Conservation (phyloP, 1,140 invertebrate species). For the Ceratosolen fusciceps region DNA sequence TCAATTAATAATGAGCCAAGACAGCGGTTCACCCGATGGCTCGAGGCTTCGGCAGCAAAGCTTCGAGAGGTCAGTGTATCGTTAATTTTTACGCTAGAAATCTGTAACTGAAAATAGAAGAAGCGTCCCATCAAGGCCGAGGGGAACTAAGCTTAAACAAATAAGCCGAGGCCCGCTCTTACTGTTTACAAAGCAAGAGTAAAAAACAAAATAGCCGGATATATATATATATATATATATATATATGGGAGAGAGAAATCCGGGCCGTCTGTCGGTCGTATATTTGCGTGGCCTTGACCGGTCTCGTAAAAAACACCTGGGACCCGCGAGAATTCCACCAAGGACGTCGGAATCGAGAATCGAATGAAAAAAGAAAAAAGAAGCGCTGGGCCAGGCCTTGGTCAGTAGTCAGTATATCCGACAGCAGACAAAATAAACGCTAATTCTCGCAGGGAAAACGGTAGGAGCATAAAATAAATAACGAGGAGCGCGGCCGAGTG, state of each 20-base stretch:
- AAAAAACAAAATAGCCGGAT: background rate
- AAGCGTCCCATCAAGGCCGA: too few relatives aligned
- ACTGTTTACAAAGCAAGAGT: background rate
- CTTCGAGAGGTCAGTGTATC: background rate
- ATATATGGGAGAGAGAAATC: background rate
- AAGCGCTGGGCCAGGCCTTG: conserved; percentile 12
- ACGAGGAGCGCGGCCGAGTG: background rate
- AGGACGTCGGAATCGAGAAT: conserved; percentile 3
- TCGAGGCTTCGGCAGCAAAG: background rate
- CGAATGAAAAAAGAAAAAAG: conserved; percentile 4
- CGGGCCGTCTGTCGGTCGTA: background rate
- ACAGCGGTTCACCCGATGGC: too few relatives aligned
- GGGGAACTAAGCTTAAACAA: too few relatives aligned
- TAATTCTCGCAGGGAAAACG: background rate
- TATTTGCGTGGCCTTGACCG: conserved; percentile 26
- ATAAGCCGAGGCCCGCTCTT: too few relatives aligned
- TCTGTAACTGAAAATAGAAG: background rate
- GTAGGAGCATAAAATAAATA: background rate
- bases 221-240: too few relatives aligned
- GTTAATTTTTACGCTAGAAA: background rate
- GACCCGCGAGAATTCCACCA: conserved; percentile 15
- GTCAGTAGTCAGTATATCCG: background rate
- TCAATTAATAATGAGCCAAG: conserved; percentile 16
- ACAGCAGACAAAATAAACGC: background rate
- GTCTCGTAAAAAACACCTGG: background rate